phyloP scores from a whole-genome alignment of 2,797 vertebrate species.

The Lepilemur ruficaudatus region DNA sequence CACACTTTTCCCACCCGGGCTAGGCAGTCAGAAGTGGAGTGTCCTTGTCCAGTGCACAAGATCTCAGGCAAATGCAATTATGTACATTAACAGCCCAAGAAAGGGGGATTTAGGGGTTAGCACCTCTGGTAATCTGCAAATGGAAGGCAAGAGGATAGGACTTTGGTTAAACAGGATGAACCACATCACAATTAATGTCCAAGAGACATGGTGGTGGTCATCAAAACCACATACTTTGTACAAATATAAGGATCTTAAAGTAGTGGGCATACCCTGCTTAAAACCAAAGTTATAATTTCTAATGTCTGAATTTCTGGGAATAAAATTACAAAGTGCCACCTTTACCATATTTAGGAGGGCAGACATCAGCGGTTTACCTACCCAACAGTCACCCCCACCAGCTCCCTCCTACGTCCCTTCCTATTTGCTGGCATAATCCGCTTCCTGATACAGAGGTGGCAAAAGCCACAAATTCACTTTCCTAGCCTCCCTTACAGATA shows the following conservation, averaged over 20 bases:
- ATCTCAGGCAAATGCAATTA: background rate
- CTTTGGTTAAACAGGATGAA: background rate
- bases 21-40: background rate
- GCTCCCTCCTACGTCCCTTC: background rate
- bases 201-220: background rate
- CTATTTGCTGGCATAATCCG: background rate
- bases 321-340: background rate
- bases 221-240: background rate
- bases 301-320: background rate
- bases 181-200: background rate
- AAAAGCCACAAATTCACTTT: background rate
- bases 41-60: background rate
- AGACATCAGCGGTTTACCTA: background rate
- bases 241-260: constrained; percentile 6
- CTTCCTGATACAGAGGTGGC: background rate
- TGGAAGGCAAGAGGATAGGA: background rate
- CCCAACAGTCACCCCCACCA: background rate
- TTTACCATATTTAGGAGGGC: background rate
- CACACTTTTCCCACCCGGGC: no score
- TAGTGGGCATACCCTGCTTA: background rate
- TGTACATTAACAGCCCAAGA: background rate
- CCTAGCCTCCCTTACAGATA: background rate
- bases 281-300: background rate
- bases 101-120: background rate
- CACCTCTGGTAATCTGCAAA: background rate